Percentiles rank a stretch among this genome's conserved stretches.
Conservation (phyloP, 2,113 vertebrate genomes). For the Anolis sagrei region DNA sequence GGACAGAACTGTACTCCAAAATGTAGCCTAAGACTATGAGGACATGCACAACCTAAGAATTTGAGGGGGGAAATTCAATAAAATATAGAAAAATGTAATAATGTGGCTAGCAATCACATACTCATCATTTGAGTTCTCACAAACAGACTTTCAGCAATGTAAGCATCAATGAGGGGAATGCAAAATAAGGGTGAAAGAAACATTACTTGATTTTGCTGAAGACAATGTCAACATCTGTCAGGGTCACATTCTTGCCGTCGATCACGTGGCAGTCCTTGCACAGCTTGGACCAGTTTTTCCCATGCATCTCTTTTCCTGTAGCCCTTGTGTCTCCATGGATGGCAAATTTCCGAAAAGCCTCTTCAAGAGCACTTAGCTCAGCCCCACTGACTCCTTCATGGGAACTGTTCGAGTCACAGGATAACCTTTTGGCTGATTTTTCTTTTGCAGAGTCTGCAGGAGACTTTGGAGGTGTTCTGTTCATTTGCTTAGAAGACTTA, state of each 20-base stretch:
- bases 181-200: neutral
- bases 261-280: conserved; percentile 94
- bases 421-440: conserved; percentile 70
- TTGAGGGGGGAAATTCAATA: no score
- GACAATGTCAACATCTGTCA: conserved; percentile 96
- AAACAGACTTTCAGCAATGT: neutral
- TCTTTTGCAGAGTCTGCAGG: conserved; percentile 72
- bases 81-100: neutral
- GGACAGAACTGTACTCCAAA: neutral
- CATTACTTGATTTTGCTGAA: conserved; percentile 98
- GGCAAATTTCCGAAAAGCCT: conserved; percentile 91
- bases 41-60: neutral
- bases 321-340: conserved; percentile 93
- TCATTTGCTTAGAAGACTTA: conserved; percentile 62
- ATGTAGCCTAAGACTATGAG: neutral
- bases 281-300: conserved; percentile 98
- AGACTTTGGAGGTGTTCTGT: conserved; percentile 74
- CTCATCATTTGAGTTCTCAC: neutral
- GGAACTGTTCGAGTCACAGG: conserved; percentile 84
- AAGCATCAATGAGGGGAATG: accelerated
- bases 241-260: conserved; percentile 90
- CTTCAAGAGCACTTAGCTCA: conserved; percentile 90
- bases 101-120: neutral
- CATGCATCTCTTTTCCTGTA: conserved; percentile 92
- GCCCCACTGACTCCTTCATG: conserved; percentile 81